Base-by-base conservation (phyloP, 2,113 vertebrate genomes). In the Epinephelus fuscoguttatus region DNA sequence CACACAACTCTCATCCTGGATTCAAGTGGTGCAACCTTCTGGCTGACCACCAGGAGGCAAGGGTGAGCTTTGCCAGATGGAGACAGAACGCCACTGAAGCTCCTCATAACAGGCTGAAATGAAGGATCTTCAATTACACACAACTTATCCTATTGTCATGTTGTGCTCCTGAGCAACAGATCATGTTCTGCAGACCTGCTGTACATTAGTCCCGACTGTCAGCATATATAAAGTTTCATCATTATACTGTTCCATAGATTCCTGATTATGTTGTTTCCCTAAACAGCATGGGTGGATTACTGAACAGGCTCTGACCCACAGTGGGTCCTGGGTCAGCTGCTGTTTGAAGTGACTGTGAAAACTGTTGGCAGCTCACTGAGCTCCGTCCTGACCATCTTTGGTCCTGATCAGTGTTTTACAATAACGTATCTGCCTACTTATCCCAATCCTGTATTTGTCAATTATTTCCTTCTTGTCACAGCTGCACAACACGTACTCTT, bases 31-130 rank as follows among this genome's bases (percentile, higher is more conserved):
- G 91, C 66, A 90, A 73, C 21, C 30, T 12, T 23, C 6, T 30
- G 19, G 18, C 6, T 75, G 74, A 14, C 96, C 96, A 96, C 96
- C 90, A 96, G 97, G 95, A 95, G 96, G 96, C 96, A 96, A 96
- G 88, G 93, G 92, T 93, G 96, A 95, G 95, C 96, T 96, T 93
- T 50, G 83, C 23, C 79, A 92, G 25, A 86, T 9, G 5, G 21
- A 42, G 15, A 19, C 33, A 33, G 15, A 60, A 23, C 53, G 61
- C 72, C 68, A 21, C 45, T n/a, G 18, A 72, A 27, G 75, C 75
- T 60, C 83, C 73, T 78, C 81, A 30, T 27, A 78, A 78, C 59
- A 45, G 8, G 61, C 78, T 81, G 55, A 82, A 73, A 67, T 70
- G 75, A 47, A 61, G 85, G 75, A 72, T 84, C 84, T 87, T 88